A percentile compares a stretch with the other conserved stretches of the same genome.
Evolutionary conservation across 2,113 vertebrate genomes (phyloP).

Genomic region (Acinonyx jubatus): DNA sequence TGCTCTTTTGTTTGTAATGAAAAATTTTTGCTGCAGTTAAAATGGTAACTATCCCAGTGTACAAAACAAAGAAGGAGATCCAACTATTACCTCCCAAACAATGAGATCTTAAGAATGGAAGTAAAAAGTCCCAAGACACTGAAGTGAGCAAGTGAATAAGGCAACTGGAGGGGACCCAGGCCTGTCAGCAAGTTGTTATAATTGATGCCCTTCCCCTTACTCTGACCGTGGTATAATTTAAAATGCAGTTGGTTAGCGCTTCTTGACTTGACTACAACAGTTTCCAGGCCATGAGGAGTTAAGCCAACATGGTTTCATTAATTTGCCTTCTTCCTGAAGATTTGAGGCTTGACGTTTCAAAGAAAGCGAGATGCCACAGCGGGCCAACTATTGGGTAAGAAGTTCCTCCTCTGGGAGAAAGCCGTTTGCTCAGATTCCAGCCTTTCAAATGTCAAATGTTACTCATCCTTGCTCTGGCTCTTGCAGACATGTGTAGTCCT

Average conservation of each 20-base stretch:
- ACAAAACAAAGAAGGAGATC: constrained; percentile 37
- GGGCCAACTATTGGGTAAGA: constrained; percentile 81
- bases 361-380: constrained; percentile 73
- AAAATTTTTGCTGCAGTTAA: not conserved
- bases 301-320: constrained; percentile 74
- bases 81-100: constrained; percentile 12
- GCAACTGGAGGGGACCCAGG: not conserved
- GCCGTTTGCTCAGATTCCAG: constrained; percentile 78
- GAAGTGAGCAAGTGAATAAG: not conserved
- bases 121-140: not conserved
- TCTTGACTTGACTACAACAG: constrained; percentile 57
- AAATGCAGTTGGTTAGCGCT: not conserved
- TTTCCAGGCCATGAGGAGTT: constrained; percentile 71
- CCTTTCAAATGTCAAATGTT: constrained; percentile 87
- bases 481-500: not conserved
- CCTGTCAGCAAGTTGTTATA: not conserved
- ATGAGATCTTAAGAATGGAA: constrained; percentile 8
- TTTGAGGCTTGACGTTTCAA: constrained; percentile 77
- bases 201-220: not conserved
- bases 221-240: not conserved
- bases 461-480: constrained; percentile 79
- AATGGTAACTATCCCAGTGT: not conserved
- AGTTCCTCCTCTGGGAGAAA: constrained; percentile 81
- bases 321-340: constrained; percentile 49
- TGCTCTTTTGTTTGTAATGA: not conserved